Base-by-base conservation (phyloP, 2,888 invertebrate genomes). In the Ichneumoninae sp. region DNA sequence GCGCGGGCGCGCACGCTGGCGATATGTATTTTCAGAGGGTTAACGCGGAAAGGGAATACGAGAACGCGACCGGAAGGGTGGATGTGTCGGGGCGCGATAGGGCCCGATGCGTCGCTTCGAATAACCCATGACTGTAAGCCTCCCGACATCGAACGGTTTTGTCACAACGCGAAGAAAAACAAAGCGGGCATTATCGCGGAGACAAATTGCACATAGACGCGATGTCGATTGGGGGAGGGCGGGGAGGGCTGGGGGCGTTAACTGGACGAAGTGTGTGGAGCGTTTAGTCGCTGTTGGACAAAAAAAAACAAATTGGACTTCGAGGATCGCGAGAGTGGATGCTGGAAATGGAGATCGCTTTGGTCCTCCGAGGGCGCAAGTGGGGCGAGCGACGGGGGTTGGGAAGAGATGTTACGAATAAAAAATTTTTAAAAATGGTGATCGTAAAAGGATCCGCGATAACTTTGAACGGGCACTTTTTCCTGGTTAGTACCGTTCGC, bases 1-100 rank as follows among this genome's bases (percentile, higher is more conserved):
- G 26, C 26, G 3, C 13, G 22, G 33, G 6, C 63, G 26, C 63
- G 19, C 26, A n/a, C 19, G n/a, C n/a, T 6, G 78, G 76, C 76
- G 73, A 76, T 73, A 73, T 73, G 26, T 70, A 84, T 86, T 88
- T 88, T 82, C 87, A 82, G 83, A 73, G 73, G 85, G 85, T 83
- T 52, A 82, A 6, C 1, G 40, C 10, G 57, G 52, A 80, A 75
- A 76, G 79, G 50, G 73, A 75, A 83, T 78, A 80, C 74, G 47
- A 33, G 36, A 70, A 19, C 65, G 44, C 73, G 70, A 50, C 52
- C 60, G 30, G 47, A 75, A 47, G 74, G 63, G 74, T 75, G 36
- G 65, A 74, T 74, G 47, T n/a, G 68, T 16, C 26, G 19, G 47
- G 19, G 19, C 5, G 50, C 19, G 33, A 65, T 69, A 60, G 60